phyloP scores from a whole-genome alignment of 2,797 vertebrate genomes.

The Siniperca scherzeri region DNA sequence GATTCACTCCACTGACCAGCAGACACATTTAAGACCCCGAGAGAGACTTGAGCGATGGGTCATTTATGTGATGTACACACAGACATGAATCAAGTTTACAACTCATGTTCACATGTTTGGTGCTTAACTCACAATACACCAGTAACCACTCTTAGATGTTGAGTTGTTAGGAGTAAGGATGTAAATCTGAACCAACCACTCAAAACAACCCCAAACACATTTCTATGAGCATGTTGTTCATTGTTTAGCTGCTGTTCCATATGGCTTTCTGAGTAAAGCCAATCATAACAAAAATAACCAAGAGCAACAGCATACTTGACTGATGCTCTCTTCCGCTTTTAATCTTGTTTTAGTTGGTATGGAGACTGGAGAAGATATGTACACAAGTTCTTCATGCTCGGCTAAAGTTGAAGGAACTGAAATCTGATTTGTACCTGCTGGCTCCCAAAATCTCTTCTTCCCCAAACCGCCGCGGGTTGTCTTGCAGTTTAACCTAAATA shows the following conservation, averaged over 20 bases:
- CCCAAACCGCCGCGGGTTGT: background rate
- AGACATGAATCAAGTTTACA: constrained; percentile 26
- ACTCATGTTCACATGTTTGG: background rate
- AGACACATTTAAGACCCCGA: constrained; percentile 43
- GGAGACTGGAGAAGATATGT: background rate
- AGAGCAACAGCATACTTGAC: background rate
- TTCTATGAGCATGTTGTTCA: background rate
- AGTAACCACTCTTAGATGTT: background rate
- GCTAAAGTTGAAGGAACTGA: background rate
- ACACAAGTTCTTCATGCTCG: background rate
- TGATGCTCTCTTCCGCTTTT: background rate
- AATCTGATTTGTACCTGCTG: background rate
- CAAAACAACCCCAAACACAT: background rate
- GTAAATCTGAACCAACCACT: constrained; percentile 1
- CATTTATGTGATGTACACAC: constrained; percentile 27
- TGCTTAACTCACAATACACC: background rate
- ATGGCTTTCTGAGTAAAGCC: background rate
- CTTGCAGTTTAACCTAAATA: background rate
- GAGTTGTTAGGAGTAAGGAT: background rate
- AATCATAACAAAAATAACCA: background rate
- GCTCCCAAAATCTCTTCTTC: background rate
- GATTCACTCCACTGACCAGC: constrained; percentile 69
- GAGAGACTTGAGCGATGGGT: constrained; percentile 29
- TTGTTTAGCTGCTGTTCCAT: background rate
- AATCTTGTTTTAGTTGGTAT: background rate